Evolutionary conservation across 2,113 vertebrate species (phyloP).

Genomic region (Dendrocopos noguchii): DNA sequence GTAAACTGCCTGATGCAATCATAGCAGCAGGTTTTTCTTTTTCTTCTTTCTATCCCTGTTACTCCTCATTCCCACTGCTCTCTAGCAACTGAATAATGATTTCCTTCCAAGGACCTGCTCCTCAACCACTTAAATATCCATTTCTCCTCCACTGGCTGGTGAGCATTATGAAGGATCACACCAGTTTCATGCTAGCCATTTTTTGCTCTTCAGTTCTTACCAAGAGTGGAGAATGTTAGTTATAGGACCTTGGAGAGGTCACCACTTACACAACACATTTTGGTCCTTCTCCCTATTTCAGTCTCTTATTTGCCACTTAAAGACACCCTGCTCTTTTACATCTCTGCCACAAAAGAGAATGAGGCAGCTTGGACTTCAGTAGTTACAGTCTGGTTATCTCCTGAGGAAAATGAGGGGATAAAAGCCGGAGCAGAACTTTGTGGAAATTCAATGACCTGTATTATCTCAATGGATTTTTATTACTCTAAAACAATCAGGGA

Average conservation of each 20-base stretch:
- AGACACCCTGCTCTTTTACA: background rate
- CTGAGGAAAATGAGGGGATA: background rate
- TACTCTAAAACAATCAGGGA: constrained; percentile 12
- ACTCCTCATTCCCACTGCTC: background rate
- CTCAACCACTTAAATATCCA: background rate
- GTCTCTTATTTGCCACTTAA: background rate
- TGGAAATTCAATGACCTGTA: background rate
- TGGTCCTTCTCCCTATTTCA: background rate
- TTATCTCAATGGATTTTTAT: background rate
- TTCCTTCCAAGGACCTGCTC: background rate
- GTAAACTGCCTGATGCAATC: background rate
- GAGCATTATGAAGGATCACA: background rate
- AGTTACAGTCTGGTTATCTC: background rate
- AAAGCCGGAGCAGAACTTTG: background rate
- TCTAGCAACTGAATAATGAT: background rate
- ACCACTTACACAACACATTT: background rate
- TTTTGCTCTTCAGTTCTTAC: background rate
- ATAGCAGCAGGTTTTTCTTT: background rate
- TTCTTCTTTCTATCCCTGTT: background rate
- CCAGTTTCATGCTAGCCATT: background rate
- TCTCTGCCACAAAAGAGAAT: background rate
- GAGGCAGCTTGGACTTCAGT: background rate
- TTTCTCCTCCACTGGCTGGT: background rate
- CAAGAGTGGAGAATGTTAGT: background rate
- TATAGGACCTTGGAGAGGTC: background rate